Evolutionary conservation across 2,888 invertebrate species (phyloP).

Genomic region (Ommatoiulus sabulosus): DNA sequence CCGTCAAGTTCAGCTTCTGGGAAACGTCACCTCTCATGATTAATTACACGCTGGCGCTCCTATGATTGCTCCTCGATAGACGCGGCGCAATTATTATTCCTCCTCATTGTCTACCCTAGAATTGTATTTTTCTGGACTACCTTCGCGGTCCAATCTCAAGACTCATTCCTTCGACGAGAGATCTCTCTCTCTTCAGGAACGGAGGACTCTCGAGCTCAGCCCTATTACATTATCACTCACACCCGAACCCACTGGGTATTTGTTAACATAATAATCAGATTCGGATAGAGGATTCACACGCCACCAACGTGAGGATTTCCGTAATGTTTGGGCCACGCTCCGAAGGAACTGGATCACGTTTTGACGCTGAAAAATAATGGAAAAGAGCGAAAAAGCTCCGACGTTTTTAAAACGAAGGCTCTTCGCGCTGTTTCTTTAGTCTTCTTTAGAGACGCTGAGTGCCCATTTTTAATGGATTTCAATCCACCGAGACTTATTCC

Average conservation of each 20-base stretch:
- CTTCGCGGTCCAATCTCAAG: neutral
- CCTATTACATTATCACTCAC: slow-evolving; percentile 38
- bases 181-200: neutral
- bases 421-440: neutral
- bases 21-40: slow-evolving; percentile 52
- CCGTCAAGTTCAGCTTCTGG: slow-evolving; percentile 44
- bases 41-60: slow-evolving; percentile 52
- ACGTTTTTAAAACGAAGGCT: neutral
- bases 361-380: neutral
- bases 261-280: slow-evolving; percentile 51
- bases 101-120: slow-evolving; percentile 9
- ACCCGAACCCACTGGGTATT: slow-evolving; percentile 39
- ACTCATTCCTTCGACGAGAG: neutral
- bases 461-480: neutral
- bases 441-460: neutral
- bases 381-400: neutral
- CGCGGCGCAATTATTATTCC: slow-evolving; percentile 41
- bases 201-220: slow-evolving; percentile 22
- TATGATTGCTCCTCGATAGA: slow-evolving; percentile 47
- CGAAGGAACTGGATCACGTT: neutral
- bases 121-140: slow-evolving; percentile 37
- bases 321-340: neutral
- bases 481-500: neutral
- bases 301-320: neutral
- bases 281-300: neutral